These are phyloP conservation scores for Tylochromis polylepis DNA, from an alignment of 2,113 vertebrate species.

Conservation along the genomic window DNA sequence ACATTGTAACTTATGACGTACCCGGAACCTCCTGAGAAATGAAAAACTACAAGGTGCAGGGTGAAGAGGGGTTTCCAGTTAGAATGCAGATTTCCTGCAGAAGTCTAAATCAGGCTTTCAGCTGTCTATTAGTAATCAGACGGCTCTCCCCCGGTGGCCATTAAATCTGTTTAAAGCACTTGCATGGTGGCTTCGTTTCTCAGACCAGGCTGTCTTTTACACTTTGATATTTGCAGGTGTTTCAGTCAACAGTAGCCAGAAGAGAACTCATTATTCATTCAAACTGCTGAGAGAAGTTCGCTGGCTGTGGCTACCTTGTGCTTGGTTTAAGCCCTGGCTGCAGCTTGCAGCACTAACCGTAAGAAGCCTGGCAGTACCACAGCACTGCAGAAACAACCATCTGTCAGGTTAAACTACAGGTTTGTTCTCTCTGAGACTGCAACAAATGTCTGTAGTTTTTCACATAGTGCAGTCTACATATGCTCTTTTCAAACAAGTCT, in stretches of 20 bases:
- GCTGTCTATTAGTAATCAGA: neutral
- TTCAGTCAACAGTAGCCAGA: no score
- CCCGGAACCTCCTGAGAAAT: no score
- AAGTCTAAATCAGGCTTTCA: no score
- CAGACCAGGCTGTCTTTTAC: neutral
- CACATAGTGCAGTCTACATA: neutral
- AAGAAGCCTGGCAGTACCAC: neutral
- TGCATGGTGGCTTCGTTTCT: neutral
- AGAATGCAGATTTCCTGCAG: no score
- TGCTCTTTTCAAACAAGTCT: neutral
- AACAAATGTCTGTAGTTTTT: neutral
- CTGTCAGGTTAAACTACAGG: neutral
- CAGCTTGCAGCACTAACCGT: neutral
- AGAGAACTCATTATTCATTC: neutral
- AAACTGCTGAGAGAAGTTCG: neutral
- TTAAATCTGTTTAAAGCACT: neutral
- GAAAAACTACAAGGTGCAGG: no score
- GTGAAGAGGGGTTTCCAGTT: no score
- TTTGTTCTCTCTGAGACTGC: neutral
- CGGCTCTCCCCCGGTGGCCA: neutral
- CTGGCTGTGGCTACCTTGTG: fast-evolving
- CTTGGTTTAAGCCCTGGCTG: neutral
- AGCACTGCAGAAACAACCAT: neutral
- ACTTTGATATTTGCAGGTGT: no score
- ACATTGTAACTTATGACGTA: no score